phyloP scores from a whole-genome alignment of 2,797 vertebrate species.

The Gymnoscopelus microlampas region DNA sequence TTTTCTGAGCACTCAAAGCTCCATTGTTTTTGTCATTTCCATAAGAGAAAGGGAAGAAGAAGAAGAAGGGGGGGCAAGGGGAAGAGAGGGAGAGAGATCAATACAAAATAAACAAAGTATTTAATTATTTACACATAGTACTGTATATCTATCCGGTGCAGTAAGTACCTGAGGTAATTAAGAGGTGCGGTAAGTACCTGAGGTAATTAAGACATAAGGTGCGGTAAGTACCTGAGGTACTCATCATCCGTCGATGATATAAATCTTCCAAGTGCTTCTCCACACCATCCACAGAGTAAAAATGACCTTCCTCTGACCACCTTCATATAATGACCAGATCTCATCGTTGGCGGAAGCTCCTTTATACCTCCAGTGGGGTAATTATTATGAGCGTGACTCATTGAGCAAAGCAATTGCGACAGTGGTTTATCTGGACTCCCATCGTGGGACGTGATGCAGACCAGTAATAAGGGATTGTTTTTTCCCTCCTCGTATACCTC shows the following conservation, averaged over 20 bases:
- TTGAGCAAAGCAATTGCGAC: conserved; percentile 77
- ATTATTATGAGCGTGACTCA: conserved; percentile 80
- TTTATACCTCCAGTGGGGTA: conserved; percentile 74
- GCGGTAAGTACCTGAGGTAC: too few relatives aligned
- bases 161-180: background rate
- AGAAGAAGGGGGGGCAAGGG: too few relatives aligned
- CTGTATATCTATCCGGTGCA: background rate
- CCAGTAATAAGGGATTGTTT: conserved; percentile 62
- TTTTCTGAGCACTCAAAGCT: too few relatives aligned
- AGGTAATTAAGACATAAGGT: background rate
- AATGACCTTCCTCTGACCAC: conserved; percentile 79
- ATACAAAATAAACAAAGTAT: background rate
- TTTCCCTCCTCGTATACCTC: conserved; percentile 60
- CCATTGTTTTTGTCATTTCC: too few relatives aligned
- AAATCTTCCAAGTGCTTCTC: conserved; percentile 42
- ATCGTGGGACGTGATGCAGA: conserved; percentile 67
- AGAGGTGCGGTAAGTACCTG: background rate
- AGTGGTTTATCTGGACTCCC: conserved; percentile 72
- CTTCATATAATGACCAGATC: conserved; percentile 77
- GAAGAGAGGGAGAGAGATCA: background rate
- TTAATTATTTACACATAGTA: background rate
- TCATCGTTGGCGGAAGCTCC: conserved; percentile 74
- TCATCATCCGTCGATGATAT: conserved; percentile 20
- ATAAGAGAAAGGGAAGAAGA: too few relatives aligned
- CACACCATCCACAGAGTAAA: conserved; percentile 70